These are phyloP conservation scores for Zelostemma sp. DNA, from an alignment of 1,140 invertebrate species.

Conservation along the genomic window DNA sequence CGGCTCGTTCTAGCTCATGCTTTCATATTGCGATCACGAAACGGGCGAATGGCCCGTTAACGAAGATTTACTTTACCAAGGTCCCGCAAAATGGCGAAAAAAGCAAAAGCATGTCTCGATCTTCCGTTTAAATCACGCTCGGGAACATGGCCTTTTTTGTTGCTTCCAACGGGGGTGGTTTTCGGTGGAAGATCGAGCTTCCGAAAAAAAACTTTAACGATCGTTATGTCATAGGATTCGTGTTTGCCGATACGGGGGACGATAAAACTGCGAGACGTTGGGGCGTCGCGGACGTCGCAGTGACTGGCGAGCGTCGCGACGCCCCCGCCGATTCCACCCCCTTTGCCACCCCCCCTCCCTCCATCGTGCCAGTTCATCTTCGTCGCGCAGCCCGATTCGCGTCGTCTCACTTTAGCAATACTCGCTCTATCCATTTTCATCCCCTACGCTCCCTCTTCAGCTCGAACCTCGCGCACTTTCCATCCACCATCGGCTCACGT, in stretches of 20 bases:
- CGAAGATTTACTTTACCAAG: too few species aligned
- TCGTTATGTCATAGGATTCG: too few species aligned
- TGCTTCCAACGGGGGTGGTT: too few species aligned
- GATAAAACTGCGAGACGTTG: constrained; percentile 62
- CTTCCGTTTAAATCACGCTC: too few species aligned
- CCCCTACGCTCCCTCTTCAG: constrained; percentile 14
- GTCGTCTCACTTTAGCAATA: constrained; percentile 10
- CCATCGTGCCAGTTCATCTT: constrained; percentile 14
- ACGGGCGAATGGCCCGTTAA: too few species aligned
- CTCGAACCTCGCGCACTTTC: constrained; percentile 6
- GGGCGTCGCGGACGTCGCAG: constrained; percentile 68
- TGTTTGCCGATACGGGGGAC: constrained; percentile 3
- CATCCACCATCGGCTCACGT: constrained; percentile 24
- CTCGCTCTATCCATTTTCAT: constrained; percentile 23
- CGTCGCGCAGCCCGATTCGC: constrained; percentile 32
- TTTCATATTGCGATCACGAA: not conserved
- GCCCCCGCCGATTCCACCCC: constrained; percentile 45
- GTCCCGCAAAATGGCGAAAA: too few species aligned
- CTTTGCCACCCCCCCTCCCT: constrained; percentile 16
- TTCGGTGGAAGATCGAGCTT: too few species aligned
- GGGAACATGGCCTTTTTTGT: too few species aligned
- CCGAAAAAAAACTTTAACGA: too few species aligned
- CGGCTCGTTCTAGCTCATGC: constrained; percentile 25
- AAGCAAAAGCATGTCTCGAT: too few species aligned
- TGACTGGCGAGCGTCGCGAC: constrained; percentile 65